Conservation (phyloP, 1,140 invertebrate species). For the Trichonephila clavipes region DNA sequence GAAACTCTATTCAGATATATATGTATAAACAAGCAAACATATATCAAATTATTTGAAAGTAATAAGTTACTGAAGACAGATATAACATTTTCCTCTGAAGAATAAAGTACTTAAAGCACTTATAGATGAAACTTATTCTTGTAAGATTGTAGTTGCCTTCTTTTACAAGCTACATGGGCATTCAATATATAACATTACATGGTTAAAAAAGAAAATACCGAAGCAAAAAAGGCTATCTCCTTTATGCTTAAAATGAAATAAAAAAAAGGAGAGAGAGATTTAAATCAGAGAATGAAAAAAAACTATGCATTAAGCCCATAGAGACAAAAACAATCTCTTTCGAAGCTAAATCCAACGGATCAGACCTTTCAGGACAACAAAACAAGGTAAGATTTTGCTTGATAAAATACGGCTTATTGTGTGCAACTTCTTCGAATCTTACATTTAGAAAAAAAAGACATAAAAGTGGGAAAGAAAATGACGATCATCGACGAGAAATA, state of each 20-base stretch:
- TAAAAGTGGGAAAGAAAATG: not conserved
- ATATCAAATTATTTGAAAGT: too few species aligned
- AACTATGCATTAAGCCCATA: not conserved
- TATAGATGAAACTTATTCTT: too few species aligned
- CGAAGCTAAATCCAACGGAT: not conserved
- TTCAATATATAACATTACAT: not conserved
- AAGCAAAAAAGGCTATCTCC: not conserved
- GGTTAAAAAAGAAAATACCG: not conserved
- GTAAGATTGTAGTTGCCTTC: not conserved
- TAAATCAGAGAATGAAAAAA: not conserved
- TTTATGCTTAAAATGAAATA: not conserved
- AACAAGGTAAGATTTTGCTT: conserved; percentile 36
- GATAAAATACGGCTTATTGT: conserved; percentile 47
- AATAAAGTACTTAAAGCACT: too few species aligned
- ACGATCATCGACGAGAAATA: not conserved
- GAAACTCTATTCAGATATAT: too few species aligned
- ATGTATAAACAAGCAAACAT: too few species aligned
- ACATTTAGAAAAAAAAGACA: conserved; percentile 1
- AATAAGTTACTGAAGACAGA: too few species aligned
- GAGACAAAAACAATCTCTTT: conserved; percentile 4
- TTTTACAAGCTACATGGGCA: not conserved
- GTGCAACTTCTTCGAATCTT: not conserved
- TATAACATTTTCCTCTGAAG: too few species aligned
- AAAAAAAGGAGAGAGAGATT: not conserved
- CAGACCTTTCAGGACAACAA: not conserved